A percentile compares a stretch with the other conserved stretches of the same genome.
These are phyloP conservation scores for Thunnus thynnus DNA, from an alignment of 2,113 vertebrate genomes.

Conservation along the genomic window DNA sequence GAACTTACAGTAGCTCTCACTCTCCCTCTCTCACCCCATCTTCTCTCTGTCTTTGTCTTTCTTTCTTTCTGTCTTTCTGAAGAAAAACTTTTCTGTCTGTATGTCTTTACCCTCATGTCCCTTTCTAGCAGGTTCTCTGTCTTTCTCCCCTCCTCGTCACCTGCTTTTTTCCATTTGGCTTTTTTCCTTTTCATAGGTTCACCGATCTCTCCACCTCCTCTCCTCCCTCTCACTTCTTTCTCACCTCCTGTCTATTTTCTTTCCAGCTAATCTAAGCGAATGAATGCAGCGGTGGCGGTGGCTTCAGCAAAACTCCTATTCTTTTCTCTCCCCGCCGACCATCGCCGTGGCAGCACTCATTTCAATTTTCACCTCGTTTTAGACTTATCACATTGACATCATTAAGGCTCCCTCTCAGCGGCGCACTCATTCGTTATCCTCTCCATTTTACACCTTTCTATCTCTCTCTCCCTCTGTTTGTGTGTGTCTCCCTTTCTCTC, in stretches of 20 bases:
- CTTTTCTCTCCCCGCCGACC: conserved; percentile 62
- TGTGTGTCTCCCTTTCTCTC: conserved; percentile 48
- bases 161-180: background rate
- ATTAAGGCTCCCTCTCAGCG: conserved; percentile 77
- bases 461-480: conserved; percentile 57
- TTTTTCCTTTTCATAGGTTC: conserved; percentile 12
- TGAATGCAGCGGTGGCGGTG: conserved; percentile 46
- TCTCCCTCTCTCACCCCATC: conserved; percentile 48
- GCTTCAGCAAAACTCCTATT: conserved; percentile 33
- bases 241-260: conserved; percentile 54
- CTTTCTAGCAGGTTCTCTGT: background rate
- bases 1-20: conserved; percentile 68
- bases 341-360: conserved; percentile 68
- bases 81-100: background rate
- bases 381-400: conserved; percentile 80
- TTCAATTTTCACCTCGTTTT: conserved; percentile 80
- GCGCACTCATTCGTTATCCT: conserved; percentile 75
- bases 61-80: conserved; percentile 2
- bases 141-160: conserved; percentile 28
- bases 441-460: conserved; percentile 77
- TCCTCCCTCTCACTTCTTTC: conserved; percentile 26
- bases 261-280: conserved; percentile 60
- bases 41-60: conserved; percentile 3
- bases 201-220: conserved; percentile 20
- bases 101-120: background rate